A percentile compares a stretch with the other conserved stretches of the same genome.
Conservation (phyloP, 1,140 invertebrate genomes). For the Drosophila equinoxialis region DNA sequence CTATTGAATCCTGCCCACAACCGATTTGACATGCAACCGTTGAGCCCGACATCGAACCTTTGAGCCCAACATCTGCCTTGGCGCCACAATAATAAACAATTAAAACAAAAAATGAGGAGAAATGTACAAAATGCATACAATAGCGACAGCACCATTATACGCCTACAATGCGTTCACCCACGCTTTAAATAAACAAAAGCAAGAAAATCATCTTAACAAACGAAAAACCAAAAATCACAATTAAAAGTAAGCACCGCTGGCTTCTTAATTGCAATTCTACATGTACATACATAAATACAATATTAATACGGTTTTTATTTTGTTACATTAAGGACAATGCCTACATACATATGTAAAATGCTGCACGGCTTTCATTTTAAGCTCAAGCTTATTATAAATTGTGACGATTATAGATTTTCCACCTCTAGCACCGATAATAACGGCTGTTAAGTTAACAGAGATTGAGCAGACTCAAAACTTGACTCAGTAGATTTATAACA, state of each 20-base stretch:
- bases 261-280: constrained; percentile 33
- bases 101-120: not conserved
- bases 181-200: constrained; percentile 60
- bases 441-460: not conserved
- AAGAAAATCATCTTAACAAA: constrained; percentile 24
- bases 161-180: constrained; percentile 71
- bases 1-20: constrained; percentile 31
- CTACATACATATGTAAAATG: too few species aligned
- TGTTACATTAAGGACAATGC: not conserved
- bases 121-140: constrained; percentile 14
- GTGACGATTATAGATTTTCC: not conserved
- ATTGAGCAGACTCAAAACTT: not conserved
- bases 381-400: too few species aligned
- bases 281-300: constrained; percentile 27
- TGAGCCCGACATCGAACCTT: constrained; percentile 31
- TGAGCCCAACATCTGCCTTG: constrained; percentile 9
- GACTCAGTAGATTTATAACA: not conserved
- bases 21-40: not conserved
- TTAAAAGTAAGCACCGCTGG: constrained; percentile 57
- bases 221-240: constrained; percentile 53
- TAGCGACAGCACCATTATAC: constrained; percentile 67
- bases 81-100: constrained; percentile 8
- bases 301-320: not conserved
- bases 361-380: too few species aligned
- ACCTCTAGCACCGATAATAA: constrained; percentile 8